These are phyloP conservation scores for Latheticus oryzae DNA, from an alignment of 2,888 invertebrate species.

Conservation along the genomic window DNA sequence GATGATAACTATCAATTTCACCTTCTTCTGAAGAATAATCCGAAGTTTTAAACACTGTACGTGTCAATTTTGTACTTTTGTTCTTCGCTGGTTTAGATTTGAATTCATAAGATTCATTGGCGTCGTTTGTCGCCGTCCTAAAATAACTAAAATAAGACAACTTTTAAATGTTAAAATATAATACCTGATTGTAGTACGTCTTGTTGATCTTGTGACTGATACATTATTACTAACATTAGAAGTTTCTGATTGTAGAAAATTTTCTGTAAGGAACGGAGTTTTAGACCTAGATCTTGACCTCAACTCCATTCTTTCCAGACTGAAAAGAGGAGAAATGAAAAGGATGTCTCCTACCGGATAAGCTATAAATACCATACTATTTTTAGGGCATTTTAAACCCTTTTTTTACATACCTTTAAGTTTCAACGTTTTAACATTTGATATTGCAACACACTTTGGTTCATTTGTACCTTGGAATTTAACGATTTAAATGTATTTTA, in stretches of 20 bases:
- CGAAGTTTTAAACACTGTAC: slow-evolving; percentile 67
- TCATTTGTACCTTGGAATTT: slow-evolving; percentile 1
- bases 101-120: slow-evolving; percentile 43
- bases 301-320: slow-evolving; percentile 64
- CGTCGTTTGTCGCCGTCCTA: slow-evolving; percentile 9
- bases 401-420: slow-evolving; percentile 24
- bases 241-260: slow-evolving; percentile 68
- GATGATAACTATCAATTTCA: slow-evolving; percentile 61
- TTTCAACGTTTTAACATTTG: background rate
- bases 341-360: slow-evolving; percentile 36
- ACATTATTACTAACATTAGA: slow-evolving; percentile 63
- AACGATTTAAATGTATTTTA: slow-evolving; percentile 21
- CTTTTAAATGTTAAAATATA: slow-evolving; percentile 4
- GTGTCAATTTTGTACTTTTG: slow-evolving; percentile 13
- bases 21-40: slow-evolving; percentile 75
- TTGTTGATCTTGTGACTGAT: slow-evolving; percentile 53
- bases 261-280: slow-evolving; percentile 74
- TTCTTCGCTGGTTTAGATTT: slow-evolving; percentile 44
- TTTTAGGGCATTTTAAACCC: slow-evolving; percentile 27
- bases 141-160: slow-evolving; percentile 4
- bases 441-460: slow-evolving; percentile 6
- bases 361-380: slow-evolving; percentile 41
- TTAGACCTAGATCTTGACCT: slow-evolving; percentile 78
- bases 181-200: slow-evolving; percentile 68
- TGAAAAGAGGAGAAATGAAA: slow-evolving; percentile 22